Base-by-base conservation (phyloP, 2,888 invertebrate genomes). In the Scrobipalpa atriplicella region DNA sequence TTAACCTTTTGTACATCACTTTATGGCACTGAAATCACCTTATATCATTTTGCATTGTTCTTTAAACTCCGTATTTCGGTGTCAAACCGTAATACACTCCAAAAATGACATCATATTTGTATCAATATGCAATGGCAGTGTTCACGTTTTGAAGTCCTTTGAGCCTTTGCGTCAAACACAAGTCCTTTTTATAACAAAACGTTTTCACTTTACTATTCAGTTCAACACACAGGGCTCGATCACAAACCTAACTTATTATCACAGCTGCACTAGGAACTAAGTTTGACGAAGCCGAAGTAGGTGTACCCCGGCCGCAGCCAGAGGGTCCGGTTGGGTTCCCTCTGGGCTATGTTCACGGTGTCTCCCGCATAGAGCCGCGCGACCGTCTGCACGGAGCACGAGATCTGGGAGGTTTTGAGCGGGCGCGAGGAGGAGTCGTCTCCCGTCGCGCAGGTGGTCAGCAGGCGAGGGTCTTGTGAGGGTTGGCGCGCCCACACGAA, bases 221-320 rank as follows among this genome's bases (percentile, higher is more conserved):
- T n/a, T 58, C 8, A 52, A 16, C 29, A 11, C n/a, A 58, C 36
- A 41, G 19, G 39, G 39, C 60, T 13, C 13, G 11, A 10, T 16
- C 39, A 18, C 13, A 64, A 64, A 19, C 43, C 18, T 58, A 65
- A 38, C 62, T 64, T 51, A 63, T 29, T 75, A 78, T 76, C 85
- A 86, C 87, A 87, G 86, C 83, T 83, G 68, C 68, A 67, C 80
- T 87, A 91, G 85, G 90, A 87, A 83, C 86, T 85, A 74, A 92
- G 81, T 84, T 91, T 92, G 7, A 92, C 79, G 65, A 92, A 89
- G 1, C 92, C 92, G 67, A 92, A 76, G 78, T 87, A 90, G 2
- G 86, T 83, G 73, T 89, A 87, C 0, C 92, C 92, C 0, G 83
- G 84, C 68, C 82, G 67, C 0, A 92, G 82, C 84, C 86, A 86